Evolutionary conservation across 2,113 vertebrate species (phyloP).

Genomic region (Lathamus discolor): DNA sequence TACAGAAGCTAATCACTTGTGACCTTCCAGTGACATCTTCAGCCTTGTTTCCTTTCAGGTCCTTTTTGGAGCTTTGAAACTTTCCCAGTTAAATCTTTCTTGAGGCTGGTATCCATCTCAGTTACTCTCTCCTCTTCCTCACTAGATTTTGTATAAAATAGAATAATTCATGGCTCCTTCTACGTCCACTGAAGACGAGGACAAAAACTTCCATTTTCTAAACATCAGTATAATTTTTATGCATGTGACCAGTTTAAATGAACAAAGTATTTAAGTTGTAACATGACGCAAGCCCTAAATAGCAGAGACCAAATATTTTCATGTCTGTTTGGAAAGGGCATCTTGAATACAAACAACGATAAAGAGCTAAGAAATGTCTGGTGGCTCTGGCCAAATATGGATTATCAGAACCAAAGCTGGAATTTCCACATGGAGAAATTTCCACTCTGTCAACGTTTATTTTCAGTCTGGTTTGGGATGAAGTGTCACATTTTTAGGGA

Average conservation of each 20-base stretch:
- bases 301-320: conserved; percentile 1
- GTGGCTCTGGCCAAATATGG: background rate
- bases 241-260: background rate
- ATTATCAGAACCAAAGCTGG: background rate
- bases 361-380: background rate
- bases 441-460: background rate
- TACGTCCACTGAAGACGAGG: background rate
- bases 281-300: background rate
- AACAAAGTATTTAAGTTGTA: background rate
- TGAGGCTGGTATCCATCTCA: background rate
- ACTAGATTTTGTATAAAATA: background rate
- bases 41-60: background rate
- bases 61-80: background rate
- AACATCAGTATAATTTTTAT: background rate
- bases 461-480: background rate
- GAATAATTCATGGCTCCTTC: background rate
- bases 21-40: background rate
- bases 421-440: background rate
- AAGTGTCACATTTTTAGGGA: background rate
- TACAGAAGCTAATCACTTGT: background rate
- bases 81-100: background rate
- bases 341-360: background rate
- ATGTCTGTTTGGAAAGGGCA: background rate
- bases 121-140: background rate
- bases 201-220: background rate